These are phyloP conservation scores for Pelecanus crispus DNA, from an alignment of 2,113 vertebrate species.

Conservation along the genomic window DNA sequence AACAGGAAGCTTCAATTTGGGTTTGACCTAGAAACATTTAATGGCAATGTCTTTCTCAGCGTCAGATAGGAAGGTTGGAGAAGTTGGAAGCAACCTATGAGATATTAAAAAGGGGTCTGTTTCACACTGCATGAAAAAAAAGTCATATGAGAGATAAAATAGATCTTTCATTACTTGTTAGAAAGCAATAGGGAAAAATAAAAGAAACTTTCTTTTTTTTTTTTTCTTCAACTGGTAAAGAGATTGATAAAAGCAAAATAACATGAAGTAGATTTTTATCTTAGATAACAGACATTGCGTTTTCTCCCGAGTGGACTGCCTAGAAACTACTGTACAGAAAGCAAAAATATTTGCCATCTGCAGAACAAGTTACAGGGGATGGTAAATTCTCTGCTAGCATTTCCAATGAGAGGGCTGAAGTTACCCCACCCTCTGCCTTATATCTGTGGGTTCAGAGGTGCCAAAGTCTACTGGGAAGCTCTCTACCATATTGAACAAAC, in stretches of 20 bases:
- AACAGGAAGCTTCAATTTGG: constrained; percentile 28
- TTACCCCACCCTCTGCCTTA: not conserved
- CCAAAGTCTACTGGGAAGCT: not conserved
- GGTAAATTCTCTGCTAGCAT: not conserved
- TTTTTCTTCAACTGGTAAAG: not conserved
- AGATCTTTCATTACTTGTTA: not conserved
- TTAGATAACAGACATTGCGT: not conserved
- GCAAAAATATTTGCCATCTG: not conserved
- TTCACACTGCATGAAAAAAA: not conserved
- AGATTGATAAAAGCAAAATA: not conserved
- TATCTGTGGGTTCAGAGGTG: not conserved
- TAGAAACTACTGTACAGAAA: not conserved
- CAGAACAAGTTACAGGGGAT: not conserved
- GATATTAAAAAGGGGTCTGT: not conserved
- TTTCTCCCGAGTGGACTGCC: not conserved
- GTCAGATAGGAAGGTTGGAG: not conserved
- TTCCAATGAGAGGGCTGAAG: not conserved
- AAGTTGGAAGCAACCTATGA: not conserved
- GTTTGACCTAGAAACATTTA: constrained; percentile 42
- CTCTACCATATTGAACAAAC: not conserved
- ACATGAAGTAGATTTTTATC: not conserved
- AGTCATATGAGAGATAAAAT: not conserved
- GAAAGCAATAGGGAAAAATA: not conserved
- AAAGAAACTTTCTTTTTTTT: not conserved
- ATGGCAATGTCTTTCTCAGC: not conserved